Percentiles rank a stretch among this genome's conserved stretches.
Conservation (phyloP, 2,113 vertebrate species). For the Halichoerus grypus region DNA sequence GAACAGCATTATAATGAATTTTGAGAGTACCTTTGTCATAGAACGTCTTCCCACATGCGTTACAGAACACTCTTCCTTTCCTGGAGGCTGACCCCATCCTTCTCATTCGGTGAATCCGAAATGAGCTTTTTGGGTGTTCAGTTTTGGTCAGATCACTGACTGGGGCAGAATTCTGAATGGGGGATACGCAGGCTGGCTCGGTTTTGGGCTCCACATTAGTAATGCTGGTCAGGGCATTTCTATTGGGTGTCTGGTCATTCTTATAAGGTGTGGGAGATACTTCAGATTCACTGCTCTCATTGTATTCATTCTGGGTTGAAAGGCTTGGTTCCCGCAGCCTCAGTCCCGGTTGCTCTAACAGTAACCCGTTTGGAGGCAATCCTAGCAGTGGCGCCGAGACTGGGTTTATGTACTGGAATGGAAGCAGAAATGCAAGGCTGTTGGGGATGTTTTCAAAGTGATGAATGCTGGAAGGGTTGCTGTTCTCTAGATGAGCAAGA, state of each 20-base stretch:
- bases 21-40: conserved; percentile 99
- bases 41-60: conserved; percentile 99
- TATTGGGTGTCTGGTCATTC: conserved; percentile 94
- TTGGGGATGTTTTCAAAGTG: conserved; percentile 99
- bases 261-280: conserved; percentile 96
- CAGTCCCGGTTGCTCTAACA: conserved; percentile 95
- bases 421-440: conserved; percentile 97
- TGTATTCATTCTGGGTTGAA: conserved; percentile 95
- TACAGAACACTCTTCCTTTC: conserved; percentile 99
- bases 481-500: conserved; percentile 96
- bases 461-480: conserved; percentile 99
- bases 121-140: conserved; percentile 96
- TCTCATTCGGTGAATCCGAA: conserved; percentile 98
- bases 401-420: conserved; percentile 99
- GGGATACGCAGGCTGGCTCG: conserved; percentile 95
- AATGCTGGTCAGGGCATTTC: conserved; percentile 93
- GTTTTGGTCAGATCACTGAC: conserved; percentile 92
- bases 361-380: conserved; percentile 96
- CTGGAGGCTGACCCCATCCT: conserved; percentile 98
- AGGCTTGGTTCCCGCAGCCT: conserved; percentile 95
- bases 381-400: conserved; percentile 97
- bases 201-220: conserved; percentile 97
- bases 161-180: conserved; percentile 88
- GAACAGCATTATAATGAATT: conserved; percentile 99
- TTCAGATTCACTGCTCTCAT: conserved; percentile 98